phyloP scores from a whole-genome alignment of 2,888 invertebrate species.

The Muscina levida region DNA sequence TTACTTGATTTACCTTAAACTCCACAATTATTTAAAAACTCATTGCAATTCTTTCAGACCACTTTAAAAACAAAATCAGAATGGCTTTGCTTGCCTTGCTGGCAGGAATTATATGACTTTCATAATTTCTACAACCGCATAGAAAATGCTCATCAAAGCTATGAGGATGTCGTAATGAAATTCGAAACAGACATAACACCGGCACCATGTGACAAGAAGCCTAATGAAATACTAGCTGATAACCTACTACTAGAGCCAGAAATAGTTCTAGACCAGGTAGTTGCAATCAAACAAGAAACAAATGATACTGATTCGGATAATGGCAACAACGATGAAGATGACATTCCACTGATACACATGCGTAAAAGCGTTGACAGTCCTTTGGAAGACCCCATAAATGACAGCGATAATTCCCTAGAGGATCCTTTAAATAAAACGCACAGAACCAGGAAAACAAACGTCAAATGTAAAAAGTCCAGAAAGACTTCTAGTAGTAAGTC shows the following conservation, averaged over 20 bases:
- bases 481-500: neutral
- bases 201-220: neutral
- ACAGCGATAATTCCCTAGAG: neutral
- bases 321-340: neutral
- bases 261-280: neutral
- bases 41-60: too few relatives aligned
- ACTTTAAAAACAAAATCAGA: neutral
- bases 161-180: neutral
- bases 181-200: neutral
- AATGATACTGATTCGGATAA: neutral
- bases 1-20: too few relatives aligned
- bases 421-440: slow-evolving; percentile 14
- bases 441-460: neutral
- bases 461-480: neutral
- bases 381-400: neutral
- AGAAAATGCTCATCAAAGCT: neutral
- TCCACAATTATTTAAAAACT: too few relatives aligned
- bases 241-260: slow-evolving; percentile 1
- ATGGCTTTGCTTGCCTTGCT: neutral
- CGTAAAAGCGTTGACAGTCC: neutral
- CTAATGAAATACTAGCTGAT: neutral
- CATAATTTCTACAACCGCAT: slow-evolving; percentile 22
- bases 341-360: slow-evolving; percentile 4
- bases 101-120: neutral
- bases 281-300: neutral